Conservation (phyloP, 2,797 vertebrate species). For the Enteromius trimaculatus region DNA sequence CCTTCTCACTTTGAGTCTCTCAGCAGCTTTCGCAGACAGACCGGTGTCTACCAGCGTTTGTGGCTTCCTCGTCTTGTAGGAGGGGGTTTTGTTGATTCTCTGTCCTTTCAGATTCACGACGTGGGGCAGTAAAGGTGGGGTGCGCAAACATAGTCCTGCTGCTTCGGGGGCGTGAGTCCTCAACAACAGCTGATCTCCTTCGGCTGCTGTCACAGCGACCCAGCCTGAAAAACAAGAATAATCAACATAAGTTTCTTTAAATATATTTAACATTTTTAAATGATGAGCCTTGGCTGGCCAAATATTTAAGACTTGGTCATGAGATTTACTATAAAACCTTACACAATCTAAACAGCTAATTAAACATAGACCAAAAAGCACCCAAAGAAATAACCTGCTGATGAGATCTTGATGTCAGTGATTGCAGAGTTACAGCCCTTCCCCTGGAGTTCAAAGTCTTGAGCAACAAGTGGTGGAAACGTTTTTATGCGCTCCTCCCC, state of each 20-base stretch:
- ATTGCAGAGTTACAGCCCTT: constrained; percentile 77
- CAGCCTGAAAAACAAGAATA: constrained; percentile 80
- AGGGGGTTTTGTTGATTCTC: constrained; percentile 75
- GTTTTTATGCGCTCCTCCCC: constrained; percentile 87
- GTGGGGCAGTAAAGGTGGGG: constrained; percentile 83
- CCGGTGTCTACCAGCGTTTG: constrained; percentile 69
- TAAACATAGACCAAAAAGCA: background rate
- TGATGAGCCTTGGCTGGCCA: background rate
- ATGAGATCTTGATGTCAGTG: constrained; percentile 90
- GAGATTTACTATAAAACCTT: background rate
- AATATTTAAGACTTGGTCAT: background rate
- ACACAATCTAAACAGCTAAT: background rate
- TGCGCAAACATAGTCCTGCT: constrained; percentile 71
- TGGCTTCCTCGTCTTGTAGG: constrained; percentile 79
- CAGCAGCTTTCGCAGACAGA: constrained; percentile 56
- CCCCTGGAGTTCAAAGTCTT: constrained; percentile 83
- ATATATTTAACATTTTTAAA: background rate
- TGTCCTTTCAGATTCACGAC: constrained; percentile 83
- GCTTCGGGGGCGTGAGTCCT: constrained; percentile 80
- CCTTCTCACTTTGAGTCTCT: constrained; percentile 15
- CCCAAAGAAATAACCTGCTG: constrained; percentile 81
- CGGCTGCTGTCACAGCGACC: constrained; percentile 84
- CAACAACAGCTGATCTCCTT: constrained; percentile 73
- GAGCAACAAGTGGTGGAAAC: constrained; percentile 83
- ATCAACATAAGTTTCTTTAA: background rate